Base-by-base conservation (phyloP, 2,113 vertebrate genomes). In the Rhinopomastus cyanomelas region DNA sequence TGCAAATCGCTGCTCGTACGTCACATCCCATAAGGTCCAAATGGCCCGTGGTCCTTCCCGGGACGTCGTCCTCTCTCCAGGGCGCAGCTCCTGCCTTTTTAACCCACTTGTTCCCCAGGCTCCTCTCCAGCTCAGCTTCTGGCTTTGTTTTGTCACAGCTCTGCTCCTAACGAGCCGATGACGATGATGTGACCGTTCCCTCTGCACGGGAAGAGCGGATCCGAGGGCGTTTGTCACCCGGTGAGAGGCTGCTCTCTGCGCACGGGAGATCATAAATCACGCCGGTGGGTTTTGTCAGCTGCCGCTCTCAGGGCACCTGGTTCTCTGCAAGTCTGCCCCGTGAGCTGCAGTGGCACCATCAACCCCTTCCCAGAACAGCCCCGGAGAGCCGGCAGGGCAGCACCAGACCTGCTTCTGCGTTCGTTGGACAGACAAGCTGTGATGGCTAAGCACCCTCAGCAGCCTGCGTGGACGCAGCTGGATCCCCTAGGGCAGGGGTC, bases 151-250 rank as follows among this genome's bases (percentile, higher is more conserved):
- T 88, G 88, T 95, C 95, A 74, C 81, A 44, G 75, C 86, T 88
- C 88, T 51, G 61, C 52, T 88, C 75, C 92, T 97, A 96, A 97
- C 83, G 95, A 96, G 89, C 91, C 95, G 95, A 92, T 97, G 95
- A n/a, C n/a, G n/a, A 92, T 87, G 95, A 96, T 92, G 57, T 18
- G 65, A 92, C 89, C 88, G 94, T 97, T 96, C 96, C 77, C 87
- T 76, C 95, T 95, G 95, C 95, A 97, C 97, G 97, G 97, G 29
- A 89, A 23, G 66, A 88, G 83, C 0, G 8, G 81, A 91, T 39
- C 88, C 3, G 79, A 42, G 13, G 79, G 75, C 81, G 64, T 26
- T 89, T 90, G 81, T 87, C 27, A 65, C 82, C 76, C 27, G 42
- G 89, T 57, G 88, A 64, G 66, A 62, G 64, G 81, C 72, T 51